Base-by-base conservation (phyloP, 2,797 vertebrate genomes). In the Labeo calbasu region DNA sequence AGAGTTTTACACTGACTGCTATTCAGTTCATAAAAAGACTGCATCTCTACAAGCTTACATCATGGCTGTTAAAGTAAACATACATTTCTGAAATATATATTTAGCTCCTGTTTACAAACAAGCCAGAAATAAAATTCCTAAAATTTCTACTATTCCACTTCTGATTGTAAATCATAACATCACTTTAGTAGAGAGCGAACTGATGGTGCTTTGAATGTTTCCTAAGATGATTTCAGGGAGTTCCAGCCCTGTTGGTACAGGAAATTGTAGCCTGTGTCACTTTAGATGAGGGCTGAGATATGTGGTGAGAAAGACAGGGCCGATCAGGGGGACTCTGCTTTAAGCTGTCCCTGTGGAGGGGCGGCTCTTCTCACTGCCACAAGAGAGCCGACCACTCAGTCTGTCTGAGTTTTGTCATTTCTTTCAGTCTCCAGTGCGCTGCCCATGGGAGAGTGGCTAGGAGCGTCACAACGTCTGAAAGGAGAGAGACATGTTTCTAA, bases 261-360 rank as follows among this genome's bases (percentile, higher is more conserved):
- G 63, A 77, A 83, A 83, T 77, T 77, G 73, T 46, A 77, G 63
- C 65, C 57, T 70, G 51, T 77, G 65, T 68, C 51, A 76, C 66
- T 83, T 77, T 48, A 59, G 82, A 77, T 83, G 63, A 70, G 73
- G 36, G 73, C 23, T 32, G 73, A 70, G 73, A 83, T 83, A 83
- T 77, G 63, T 77, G 51, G 36, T 48, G 40, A 69, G 23, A 69
- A 83, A 70, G 78, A 80, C 50, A 40, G 78, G 78, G 32, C 28
- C 32, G 23, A 77, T 83, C 82, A 77, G 17, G 51, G 51, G 73
- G 63, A 23, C 50, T 83, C 63, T 77, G 51, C 51, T 59, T 77
- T 69, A 77, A 83, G 23, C 65, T 57, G 63, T 83, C 82, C 23
- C 46, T 23, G 46, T 17, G 48, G 81, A 66, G 70, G n/a, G n/a